Conservation (phyloP, 2,888 invertebrate genomes). For the Xestia ashworthii region DNA sequence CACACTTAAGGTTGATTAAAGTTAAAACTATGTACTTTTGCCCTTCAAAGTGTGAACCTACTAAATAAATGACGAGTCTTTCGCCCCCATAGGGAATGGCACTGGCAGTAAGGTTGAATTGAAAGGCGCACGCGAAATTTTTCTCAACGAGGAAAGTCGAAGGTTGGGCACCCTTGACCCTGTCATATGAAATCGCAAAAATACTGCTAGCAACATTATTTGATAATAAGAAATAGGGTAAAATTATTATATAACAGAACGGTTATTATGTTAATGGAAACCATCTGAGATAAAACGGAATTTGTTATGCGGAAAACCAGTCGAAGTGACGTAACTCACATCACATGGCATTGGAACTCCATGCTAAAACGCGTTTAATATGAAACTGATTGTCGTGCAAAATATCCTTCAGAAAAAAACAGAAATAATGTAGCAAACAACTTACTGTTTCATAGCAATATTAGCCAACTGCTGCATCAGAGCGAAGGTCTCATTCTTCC, state of each 20-base stretch:
- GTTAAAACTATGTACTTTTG: constrained; percentile 30
- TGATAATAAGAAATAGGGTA: neutral
- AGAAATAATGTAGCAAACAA: constrained; percentile 35
- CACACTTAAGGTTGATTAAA: constrained; percentile 29
- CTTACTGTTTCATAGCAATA: constrained; percentile 98
- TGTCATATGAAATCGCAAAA: neutral
- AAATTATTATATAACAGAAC: neutral
- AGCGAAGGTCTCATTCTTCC: constrained; percentile 96
- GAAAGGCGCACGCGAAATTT: neutral
- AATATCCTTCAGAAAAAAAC: constrained; percentile 3
- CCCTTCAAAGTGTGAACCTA: constrained; percentile 21
- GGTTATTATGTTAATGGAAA: constrained; percentile 28
- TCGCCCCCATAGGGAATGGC: constrained; percentile 3
- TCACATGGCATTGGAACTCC: neutral
- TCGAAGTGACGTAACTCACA: constrained; percentile 24
- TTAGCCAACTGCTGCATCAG: constrained; percentile 99
- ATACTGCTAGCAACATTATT: neutral
- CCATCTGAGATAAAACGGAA: constrained; percentile 28
- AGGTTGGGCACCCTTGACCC: neutral
- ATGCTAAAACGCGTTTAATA: constrained; percentile 11
- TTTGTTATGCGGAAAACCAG: constrained; percentile 37
- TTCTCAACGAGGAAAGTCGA: neutral
- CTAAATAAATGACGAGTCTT: neutral
- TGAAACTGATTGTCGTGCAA: neutral
- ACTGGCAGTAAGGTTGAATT: neutral